Percentiles rank a stretch among this genome's conserved stretches.
Evolutionary conservation across 2,797 vertebrate species (phyloP).

Genomic region (Calcarius lapponicus): DNA sequence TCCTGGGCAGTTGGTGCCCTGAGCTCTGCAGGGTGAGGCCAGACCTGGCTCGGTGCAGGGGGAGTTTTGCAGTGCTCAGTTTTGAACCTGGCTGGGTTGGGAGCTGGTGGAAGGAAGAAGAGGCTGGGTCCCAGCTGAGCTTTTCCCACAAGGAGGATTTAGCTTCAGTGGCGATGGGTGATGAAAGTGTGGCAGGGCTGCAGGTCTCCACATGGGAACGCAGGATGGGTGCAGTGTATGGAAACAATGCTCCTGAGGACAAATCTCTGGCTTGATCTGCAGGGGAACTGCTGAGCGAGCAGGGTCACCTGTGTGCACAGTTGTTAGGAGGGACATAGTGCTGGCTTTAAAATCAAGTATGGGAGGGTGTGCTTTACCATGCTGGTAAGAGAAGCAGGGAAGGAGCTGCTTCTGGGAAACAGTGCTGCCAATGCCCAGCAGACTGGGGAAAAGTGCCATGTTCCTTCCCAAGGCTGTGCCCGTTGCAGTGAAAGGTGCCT

Average conservation of each 20-base stretch:
- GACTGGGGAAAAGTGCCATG: not conserved
- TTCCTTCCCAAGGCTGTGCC: not conserved
- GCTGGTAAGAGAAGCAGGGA: not conserved
- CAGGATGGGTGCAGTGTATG: not conserved
- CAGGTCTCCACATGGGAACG: not conserved
- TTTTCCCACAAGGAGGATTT: not conserved
- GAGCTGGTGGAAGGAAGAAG: not conserved
- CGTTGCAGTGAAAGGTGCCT: accelerated
- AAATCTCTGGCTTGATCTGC: not conserved
- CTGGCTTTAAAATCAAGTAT: not conserved
- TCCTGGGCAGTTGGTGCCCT: not conserved
- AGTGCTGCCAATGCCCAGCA: not conserved
- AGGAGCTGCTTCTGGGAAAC: not conserved
- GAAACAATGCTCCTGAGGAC: accelerated
- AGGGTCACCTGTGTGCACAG: accelerated
- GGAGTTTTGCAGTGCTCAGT: not conserved
- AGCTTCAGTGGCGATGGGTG: not conserved
- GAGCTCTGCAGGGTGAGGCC: not conserved
- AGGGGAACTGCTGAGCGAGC: not conserved
- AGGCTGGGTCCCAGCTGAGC: not conserved
- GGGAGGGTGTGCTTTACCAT: not conserved
- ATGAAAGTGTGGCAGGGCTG: not conserved
- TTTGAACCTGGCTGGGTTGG: not conserved
- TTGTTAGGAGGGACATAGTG: not conserved
- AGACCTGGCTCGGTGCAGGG: not conserved